phyloP scores from a whole-genome alignment of 1,140 invertebrate genomes.

The Mercenaria mercenaria region DNA sequence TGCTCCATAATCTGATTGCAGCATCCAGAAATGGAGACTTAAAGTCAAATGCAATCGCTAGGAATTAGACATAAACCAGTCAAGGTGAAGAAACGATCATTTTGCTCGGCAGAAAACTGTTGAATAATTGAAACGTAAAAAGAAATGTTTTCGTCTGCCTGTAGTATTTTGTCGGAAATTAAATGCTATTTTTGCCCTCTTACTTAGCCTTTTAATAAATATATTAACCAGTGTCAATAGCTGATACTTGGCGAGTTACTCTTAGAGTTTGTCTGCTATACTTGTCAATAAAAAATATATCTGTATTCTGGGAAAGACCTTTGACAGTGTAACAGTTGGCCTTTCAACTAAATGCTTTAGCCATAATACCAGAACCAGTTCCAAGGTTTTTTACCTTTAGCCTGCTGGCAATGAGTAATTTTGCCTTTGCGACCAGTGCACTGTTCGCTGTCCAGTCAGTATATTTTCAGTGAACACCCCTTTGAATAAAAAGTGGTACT shows the following conservation, averaged over 20 bases:
- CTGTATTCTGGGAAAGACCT: too few species aligned
- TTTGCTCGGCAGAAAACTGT: background rate
- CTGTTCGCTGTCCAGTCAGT: too few species aligned
- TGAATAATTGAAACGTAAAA: conserved; percentile 10
- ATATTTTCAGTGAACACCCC: too few species aligned
- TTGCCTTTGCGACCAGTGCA: too few species aligned
- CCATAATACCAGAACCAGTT: too few species aligned
- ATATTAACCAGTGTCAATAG: background rate
- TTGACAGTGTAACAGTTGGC: too few species aligned
- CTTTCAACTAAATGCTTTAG: too few species aligned
- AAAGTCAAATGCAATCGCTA: background rate
- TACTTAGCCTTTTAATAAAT: background rate
- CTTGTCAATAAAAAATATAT: too few species aligned
- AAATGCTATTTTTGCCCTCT: background rate
- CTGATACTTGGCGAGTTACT: background rate
- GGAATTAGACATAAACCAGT: conserved; percentile 2
- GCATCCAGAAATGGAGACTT: background rate
- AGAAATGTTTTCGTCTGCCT: background rate
- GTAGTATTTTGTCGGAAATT: background rate
- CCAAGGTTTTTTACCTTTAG: too few species aligned
- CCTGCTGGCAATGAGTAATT: too few species aligned
- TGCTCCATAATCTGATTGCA: conserved; percentile 15
- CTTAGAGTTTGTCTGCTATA: too few species aligned
- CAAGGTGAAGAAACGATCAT: background rate
- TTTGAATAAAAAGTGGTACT: too few species aligned